A percentile compares a stretch with the other conserved stretches of the same genome.
Evolutionary conservation across 2,113 vertebrate species (phyloP).

Genomic region (Myotis yumanensis): DNA sequence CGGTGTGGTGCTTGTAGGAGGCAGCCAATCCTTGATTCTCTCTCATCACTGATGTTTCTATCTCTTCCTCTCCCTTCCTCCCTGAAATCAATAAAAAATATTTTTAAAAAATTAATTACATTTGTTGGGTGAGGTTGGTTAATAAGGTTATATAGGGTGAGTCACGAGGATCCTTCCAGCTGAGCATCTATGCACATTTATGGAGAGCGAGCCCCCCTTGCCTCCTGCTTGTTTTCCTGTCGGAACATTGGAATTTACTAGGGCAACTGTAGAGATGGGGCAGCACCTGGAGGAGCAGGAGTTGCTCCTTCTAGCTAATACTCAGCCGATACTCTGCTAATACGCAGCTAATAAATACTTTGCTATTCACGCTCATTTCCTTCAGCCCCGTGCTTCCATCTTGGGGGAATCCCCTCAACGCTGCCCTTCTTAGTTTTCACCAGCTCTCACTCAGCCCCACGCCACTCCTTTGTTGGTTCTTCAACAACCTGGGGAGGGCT

Average conservation of each 20-base stretch:
- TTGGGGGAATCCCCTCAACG: background rate
- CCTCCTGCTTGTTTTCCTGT: background rate
- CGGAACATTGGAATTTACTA: background rate
- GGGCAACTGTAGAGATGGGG: background rate
- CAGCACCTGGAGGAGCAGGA: too few relatives aligned
- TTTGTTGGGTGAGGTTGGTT: too few relatives aligned
- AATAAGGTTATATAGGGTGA: too few relatives aligned
- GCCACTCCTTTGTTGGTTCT: background rate
- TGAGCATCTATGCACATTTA: background rate
- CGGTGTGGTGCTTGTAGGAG: too few relatives aligned
- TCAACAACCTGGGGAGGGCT: background rate
- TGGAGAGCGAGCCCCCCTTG: background rate
- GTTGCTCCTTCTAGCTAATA: background rate
- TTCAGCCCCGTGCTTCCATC: background rate
- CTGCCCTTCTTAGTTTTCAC: background rate
- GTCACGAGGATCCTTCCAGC: background rate
- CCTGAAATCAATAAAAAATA: too few relatives aligned
- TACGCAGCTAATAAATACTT: background rate
- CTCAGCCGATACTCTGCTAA: background rate
- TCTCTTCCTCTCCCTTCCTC: too few relatives aligned
- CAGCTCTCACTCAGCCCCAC: background rate
- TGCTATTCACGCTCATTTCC: background rate
- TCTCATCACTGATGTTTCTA: too few relatives aligned
- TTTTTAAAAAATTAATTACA: too few relatives aligned
- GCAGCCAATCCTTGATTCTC: too few relatives aligned